phyloP scores from a whole-genome alignment of 2,888 invertebrate species.

The Drosophila phalerata region DNA sequence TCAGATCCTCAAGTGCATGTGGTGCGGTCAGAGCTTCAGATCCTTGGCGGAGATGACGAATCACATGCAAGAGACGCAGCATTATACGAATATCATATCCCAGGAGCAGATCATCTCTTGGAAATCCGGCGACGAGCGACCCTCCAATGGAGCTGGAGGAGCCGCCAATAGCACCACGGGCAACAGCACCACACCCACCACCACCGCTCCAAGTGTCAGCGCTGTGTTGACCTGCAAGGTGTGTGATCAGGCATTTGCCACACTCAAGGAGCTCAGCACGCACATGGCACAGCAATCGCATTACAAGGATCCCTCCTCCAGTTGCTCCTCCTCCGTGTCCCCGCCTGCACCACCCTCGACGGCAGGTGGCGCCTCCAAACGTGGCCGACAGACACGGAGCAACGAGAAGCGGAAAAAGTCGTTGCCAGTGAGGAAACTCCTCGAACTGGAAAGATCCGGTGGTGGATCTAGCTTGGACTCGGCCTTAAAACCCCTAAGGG shows the following conservation, averaged over 20 bases:
- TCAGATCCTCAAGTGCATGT: constrained; percentile 99
- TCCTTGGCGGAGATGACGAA: constrained; percentile 98
- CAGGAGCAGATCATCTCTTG: constrained; percentile 98
- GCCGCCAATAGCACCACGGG: constrained; percentile 15
- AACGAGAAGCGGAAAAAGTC: constrained; percentile 96
- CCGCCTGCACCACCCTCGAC: constrained; percentile 37
- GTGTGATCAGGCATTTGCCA: constrained; percentile 97
- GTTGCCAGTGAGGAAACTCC: constrained; percentile 94
- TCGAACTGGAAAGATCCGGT: constrained; percentile 94
- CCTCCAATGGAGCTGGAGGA: constrained; percentile 50
- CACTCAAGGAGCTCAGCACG: constrained; percentile 97
- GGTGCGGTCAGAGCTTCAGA: constrained; percentile 99
- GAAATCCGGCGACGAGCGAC: constrained; percentile 94
- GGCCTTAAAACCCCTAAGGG: constrained; percentile 85
- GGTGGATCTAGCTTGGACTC: constrained; percentile 88
- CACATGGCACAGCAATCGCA: constrained; percentile 99
- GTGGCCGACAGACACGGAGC: constrained; percentile 92
- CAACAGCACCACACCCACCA: constrained; percentile 23
- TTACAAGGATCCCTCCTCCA: constrained; percentile 93
- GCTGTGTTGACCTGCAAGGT: constrained; percentile 98
- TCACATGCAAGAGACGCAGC: constrained; percentile 99
- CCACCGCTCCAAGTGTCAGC: constrained; percentile 89
- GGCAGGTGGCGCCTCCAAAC: constrained; percentile 64
- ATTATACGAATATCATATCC: constrained; percentile 98
- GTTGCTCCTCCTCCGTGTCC: constrained; percentile 45